Evolutionary conservation across 2,797 vertebrate species (phyloP), one percentile per base, ranked within the genome.

Genomic region (Sebastes taczanowskii): DNA sequence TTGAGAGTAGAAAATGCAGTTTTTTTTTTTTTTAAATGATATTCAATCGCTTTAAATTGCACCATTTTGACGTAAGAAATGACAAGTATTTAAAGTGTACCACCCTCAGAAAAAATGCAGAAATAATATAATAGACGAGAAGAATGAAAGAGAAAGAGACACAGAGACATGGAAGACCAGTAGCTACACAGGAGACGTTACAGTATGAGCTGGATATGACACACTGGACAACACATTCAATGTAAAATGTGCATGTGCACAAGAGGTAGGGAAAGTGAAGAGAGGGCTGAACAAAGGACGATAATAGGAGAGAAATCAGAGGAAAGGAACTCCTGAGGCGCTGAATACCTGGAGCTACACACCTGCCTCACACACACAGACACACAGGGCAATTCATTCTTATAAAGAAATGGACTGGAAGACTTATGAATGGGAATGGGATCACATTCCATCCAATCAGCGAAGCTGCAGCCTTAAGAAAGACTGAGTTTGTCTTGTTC

Each of bases 381-480:
- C 61, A 74, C 14, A 71, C 18, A 49, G 2, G 74, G 80, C 78
- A 38, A 77, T 74, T 85, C 81, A 74, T 79, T 90, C 62, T 76
- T 38, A 14, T 35, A 65, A 69, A 64, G 22, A 65, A 22, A 61
- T 22, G 71, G 67, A 52, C 62, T 82, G 74, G 59, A 84, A 62
- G 69, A 78, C 16, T 23, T 34, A 35, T 30, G 55, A 59, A 70
- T 78, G 80, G 55, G 63, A 61, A 74, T 71, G 77, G 35, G 35
- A 77, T 85, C 74, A 77, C 74, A 77, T 83, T 82, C 83, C 77
- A 78, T 67, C 79, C 66, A 74, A 69, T 77, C 85, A 78, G 73
- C 1, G 11, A 6, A 14, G 38, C 67, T 16, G 53, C 49, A n/a
- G 77, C 64, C 66, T 23, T 2, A 2, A 70, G 32, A 85, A 49